A percentile compares a stretch with the other conserved stretches of the same genome.
Conservation (phyloP, 2,888 invertebrate species). For the Blastobasis lacticolella region DNA sequence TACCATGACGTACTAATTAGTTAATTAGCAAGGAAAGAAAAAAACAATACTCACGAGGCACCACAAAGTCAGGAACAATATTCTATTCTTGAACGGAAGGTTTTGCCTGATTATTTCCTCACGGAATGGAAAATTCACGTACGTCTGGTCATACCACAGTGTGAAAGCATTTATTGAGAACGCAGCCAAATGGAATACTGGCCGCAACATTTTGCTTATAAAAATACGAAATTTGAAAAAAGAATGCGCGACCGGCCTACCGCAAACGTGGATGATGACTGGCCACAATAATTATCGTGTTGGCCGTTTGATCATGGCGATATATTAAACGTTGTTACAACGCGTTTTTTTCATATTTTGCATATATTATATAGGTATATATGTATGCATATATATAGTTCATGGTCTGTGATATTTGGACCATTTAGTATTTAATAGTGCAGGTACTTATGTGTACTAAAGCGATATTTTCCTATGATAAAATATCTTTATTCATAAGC, state of each 20-base stretch:
- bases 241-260: neutral
- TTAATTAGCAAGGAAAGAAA: neutral
- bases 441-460: too few relatives aligned
- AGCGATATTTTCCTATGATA: too few relatives aligned
- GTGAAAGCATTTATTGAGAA: slow-evolving; percentile 32
- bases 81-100: slow-evolving; percentile 37
- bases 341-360: too few relatives aligned
- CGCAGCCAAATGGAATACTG: slow-evolving; percentile 29
- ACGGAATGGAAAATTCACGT: slow-evolving; percentile 41
- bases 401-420: too few relatives aligned
- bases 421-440: too few relatives aligned
- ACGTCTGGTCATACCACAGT: slow-evolving; percentile 48
- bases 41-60: slow-evolving; percentile 34
- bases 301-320: too few relatives aligned
- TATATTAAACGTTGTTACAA: too few relatives aligned
- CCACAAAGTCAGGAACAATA: slow-evolving; percentile 50
- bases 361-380: too few relatives aligned
- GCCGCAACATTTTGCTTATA: neutral
- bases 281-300: neutral
- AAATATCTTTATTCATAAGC: too few relatives aligned
- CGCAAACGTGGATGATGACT: neutral
- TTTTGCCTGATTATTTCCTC: slow-evolving; percentile 27
- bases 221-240: neutral
- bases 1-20: too few relatives aligned
- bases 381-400: too few relatives aligned